phyloP scores from a whole-genome alignment of 2,888 invertebrate species.

The Lithophane semibrunnea region DNA sequence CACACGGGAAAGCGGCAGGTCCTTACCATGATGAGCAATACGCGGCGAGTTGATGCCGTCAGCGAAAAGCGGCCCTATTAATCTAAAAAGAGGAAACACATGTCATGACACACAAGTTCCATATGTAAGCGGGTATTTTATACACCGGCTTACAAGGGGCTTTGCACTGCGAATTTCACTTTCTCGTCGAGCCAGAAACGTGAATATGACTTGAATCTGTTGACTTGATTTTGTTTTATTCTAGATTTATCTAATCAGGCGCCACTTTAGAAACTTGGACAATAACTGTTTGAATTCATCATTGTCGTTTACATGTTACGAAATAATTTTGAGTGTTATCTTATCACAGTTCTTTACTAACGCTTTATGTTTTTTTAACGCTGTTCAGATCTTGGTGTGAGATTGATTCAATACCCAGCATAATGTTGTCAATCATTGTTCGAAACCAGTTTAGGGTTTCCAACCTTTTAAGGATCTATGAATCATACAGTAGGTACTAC shows the following conservation, averaged over 20 bases:
- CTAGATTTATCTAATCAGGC: constrained; percentile 19
- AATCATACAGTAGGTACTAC: constrained; percentile 3
- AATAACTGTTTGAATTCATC: not conserved
- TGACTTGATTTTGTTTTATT: constrained; percentile 41
- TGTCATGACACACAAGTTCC: constrained; percentile 46
- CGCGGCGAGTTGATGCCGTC: constrained; percentile 96
- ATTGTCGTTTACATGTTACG: not conserved
- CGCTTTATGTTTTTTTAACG: not conserved
- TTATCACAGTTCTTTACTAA: not conserved
- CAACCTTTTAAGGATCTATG: constrained; percentile 13
- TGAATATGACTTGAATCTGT: constrained; percentile 40
- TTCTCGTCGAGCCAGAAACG: constrained; percentile 47
- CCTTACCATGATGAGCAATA: constrained; percentile 94
- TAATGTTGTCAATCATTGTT: not conserved
- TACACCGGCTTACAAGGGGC: constrained; percentile 40
- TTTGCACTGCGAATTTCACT: constrained; percentile 52
- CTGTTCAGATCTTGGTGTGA: not conserved
- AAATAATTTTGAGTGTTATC: constrained; percentile 14
- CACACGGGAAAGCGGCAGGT: constrained; percentile 95
- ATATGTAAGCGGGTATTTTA: constrained; percentile 37
- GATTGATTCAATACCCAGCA: not conserved
- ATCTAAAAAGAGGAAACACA: constrained; percentile 80
- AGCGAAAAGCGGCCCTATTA: constrained; percentile 95
- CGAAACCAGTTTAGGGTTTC: not conserved
- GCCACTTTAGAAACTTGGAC: constrained; percentile 23